Evolutionary conservation across 2,797 vertebrate species (phyloP).

Genomic region (Eurystomus glaucurus): DNA sequence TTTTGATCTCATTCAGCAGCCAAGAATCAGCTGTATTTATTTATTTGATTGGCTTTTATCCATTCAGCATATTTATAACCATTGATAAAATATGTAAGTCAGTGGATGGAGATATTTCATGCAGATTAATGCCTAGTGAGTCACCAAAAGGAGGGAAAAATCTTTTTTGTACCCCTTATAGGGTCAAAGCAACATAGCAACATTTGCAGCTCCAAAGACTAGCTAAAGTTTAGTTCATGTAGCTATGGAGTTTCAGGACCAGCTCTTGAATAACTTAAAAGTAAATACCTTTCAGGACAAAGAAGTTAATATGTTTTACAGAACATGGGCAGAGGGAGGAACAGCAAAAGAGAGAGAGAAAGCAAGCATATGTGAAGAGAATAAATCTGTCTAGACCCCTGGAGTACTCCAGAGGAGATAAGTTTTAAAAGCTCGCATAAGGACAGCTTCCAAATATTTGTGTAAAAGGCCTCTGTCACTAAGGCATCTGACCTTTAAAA

Average conservation of each 20-base stretch:
- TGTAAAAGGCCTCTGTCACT: conserved; percentile 14
- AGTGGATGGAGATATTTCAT: background rate
- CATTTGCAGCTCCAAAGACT: background rate
- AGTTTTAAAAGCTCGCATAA: conserved; percentile 22
- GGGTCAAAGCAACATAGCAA: background rate
- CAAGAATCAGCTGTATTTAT: background rate
- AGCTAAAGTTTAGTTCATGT: conserved; percentile 20
- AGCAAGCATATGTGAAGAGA: conserved; percentile 52
- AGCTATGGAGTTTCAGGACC: background rate
- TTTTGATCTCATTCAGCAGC: background rate
- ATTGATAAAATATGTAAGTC: background rate
- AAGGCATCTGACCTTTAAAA: background rate
- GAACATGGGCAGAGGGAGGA: background rate
- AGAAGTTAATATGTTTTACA: conserved; percentile 59
- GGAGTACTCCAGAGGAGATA: conserved; percentile 27
- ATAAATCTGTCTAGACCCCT: conserved; percentile 64
- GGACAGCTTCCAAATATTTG: conserved; percentile 26
- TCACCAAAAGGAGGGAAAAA: background rate
- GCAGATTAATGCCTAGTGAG: background rate
- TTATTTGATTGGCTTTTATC: conserved; percentile 1
- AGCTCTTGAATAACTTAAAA: conserved; percentile 33
- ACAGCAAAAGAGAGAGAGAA: conserved; percentile 1
- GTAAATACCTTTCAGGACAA: conserved; percentile 29
- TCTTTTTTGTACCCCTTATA: background rate
- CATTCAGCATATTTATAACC: background rate